These are phyloP conservation scores for Knipowitschia caucasica DNA, from an alignment of 2,797 vertebrate species.

Conservation along the genomic window DNA sequence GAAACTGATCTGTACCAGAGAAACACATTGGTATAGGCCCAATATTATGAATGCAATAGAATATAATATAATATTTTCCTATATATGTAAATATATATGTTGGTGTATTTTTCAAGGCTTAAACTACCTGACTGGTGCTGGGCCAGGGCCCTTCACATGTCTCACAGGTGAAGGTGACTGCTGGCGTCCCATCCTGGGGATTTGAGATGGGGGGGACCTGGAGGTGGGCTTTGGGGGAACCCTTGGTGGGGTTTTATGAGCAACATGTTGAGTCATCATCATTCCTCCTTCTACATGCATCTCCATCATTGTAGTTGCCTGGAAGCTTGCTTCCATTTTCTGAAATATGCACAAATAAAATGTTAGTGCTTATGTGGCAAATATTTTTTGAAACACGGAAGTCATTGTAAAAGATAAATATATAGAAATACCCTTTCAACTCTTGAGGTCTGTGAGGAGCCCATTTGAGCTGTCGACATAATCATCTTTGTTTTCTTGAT, in stretches of 20 bases:
- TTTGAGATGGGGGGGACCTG: slow-evolving; percentile 83
- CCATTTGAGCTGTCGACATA: slow-evolving; percentile 88
- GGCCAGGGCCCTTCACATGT: slow-evolving; percentile 89
- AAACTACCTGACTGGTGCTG: slow-evolving; percentile 64
- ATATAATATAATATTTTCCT: too few species aligned
- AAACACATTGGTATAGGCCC: not conserved
- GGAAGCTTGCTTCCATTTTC: slow-evolving; percentile 56
- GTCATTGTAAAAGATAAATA: not conserved
- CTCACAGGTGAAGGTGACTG: slow-evolving; percentile 95
- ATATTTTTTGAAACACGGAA: not conserved
- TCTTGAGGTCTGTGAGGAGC: slow-evolving; percentile 78
- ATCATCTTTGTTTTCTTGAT: slow-evolving; percentile 94
- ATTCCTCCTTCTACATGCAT: slow-evolving; percentile 82
- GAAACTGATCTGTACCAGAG: slow-evolving; percentile 81
- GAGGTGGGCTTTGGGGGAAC: slow-evolving; percentile 91
- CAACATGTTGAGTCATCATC: slow-evolving; percentile 81
- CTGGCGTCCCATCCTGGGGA: slow-evolving; percentile 85
- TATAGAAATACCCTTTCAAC: slow-evolving; percentile 81
- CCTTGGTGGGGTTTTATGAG: slow-evolving; percentile 93
- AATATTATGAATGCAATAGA: not conserved
- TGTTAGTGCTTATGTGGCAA: not conserved
- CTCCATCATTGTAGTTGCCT: slow-evolving; percentile 67
- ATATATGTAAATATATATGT: too few species aligned
- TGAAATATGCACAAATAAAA: not conserved
- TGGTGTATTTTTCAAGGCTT: not conserved